Evolutionary conservation across 2,113 vertebrate genomes (phyloP).

Genomic region (Telmatochromis sp.): DNA sequence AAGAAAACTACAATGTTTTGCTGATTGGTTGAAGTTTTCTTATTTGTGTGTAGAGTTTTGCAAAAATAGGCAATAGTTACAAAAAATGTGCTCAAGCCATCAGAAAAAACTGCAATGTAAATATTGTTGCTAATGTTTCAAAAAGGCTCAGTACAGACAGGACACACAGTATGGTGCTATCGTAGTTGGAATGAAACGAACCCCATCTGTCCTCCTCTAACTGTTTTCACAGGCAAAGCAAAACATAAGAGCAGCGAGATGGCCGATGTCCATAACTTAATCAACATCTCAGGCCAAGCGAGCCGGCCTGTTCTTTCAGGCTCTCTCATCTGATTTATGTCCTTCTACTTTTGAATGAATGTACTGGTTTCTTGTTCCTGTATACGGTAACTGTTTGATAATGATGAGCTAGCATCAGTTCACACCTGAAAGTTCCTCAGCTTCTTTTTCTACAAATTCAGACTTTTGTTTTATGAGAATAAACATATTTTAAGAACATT

Average conservation of each 20-base stretch:
- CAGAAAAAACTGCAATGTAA: not conserved
- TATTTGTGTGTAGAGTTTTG: no score
- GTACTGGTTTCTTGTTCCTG: not conserved
- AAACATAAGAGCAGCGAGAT: not conserved
- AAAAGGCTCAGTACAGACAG: not conserved
- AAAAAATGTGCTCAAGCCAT: no score
- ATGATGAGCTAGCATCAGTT: not conserved
- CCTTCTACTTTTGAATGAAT: not conserved
- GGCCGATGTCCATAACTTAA: constrained; percentile 1
- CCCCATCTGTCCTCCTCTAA: not conserved
- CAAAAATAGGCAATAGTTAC: no score
- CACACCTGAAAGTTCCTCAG: not conserved
- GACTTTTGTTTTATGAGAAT: not conserved
- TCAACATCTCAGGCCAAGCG: not conserved
- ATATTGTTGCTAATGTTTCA: not conserved
- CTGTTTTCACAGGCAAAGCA: not conserved
- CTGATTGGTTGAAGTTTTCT: no score
- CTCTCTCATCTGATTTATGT: not conserved
- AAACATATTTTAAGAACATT: not conserved
- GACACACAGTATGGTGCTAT: not conserved
- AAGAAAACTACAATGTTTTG: no score
- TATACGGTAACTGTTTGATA: not conserved
- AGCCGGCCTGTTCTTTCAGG: not conserved
- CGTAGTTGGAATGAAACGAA: not conserved
- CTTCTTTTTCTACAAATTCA: not conserved